Percentiles rank a stretch among this genome's conserved stretches.
Conservation (phyloP, 2,888 invertebrate species). For the Carabus problematicus region DNA sequence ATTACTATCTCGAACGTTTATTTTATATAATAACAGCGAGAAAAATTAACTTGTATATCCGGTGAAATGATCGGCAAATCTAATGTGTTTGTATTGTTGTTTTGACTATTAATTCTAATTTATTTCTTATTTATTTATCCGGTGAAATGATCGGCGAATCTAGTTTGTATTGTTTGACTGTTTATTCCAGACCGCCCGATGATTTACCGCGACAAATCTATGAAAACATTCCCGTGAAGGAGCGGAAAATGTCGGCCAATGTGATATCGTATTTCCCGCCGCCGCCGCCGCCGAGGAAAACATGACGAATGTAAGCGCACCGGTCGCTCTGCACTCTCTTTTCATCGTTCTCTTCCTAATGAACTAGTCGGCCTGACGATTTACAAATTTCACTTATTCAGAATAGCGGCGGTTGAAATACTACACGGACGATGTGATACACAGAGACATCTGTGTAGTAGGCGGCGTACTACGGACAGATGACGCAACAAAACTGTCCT, state of each 20-base stretch:
- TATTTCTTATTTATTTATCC: too few species aligned
- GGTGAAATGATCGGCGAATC: too few species aligned
- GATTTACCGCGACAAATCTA: conserved; percentile 62
- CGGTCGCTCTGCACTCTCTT: background rate
- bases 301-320: conserved; percentile 54
- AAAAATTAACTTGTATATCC: too few species aligned
- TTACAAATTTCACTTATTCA: conserved; percentile 38
- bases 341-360: conserved; percentile 20
- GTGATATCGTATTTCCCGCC: conserved; percentile 53
- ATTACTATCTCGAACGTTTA: conserved; percentile 13
- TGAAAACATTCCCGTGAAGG: conserved; percentile 63
- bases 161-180: conserved; percentile 47
- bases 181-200: conserved; percentile 60
- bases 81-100: conserved; percentile 2
- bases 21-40: too few species aligned
- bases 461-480: too few species aligned
- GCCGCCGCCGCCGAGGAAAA: conserved; percentile 56
- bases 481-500: too few species aligned
- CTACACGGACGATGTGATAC: conserved; percentile 23
- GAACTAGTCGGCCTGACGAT: conserved; percentile 39
- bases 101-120: too few species aligned
- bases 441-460: too few species aligned
- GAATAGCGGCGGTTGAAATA: background rate
- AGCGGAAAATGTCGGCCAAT: conserved; percentile 53
- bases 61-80: too few species aligned